Percentiles rank a stretch among this genome's conserved stretches.
These are phyloP conservation scores for Lordiphosa mommai DNA, from an alignment of 1,140 invertebrate species.

Conservation along the genomic window DNA sequence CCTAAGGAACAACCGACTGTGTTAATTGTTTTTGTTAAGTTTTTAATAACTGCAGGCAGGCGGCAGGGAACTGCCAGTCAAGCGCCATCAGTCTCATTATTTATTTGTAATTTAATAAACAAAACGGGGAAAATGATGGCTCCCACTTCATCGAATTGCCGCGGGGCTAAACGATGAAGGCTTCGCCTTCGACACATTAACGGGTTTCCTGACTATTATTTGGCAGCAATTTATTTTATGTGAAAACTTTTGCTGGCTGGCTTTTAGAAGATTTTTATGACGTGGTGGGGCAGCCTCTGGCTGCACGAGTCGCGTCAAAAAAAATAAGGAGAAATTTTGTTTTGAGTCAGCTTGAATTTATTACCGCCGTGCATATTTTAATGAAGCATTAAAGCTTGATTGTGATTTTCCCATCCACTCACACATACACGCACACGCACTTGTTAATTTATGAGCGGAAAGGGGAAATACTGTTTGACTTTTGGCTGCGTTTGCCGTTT, in stretches of 20 bases:
- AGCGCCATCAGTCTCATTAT: slow-evolving; percentile 75
- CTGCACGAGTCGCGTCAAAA: no score
- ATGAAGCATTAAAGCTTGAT: slow-evolving; percentile 72
- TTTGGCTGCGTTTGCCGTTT: slow-evolving; percentile 76
- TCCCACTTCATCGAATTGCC: slow-evolving; percentile 42
- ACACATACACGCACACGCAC: slow-evolving; percentile 4
- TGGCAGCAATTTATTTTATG: slow-evolving; percentile 77
- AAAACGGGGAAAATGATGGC: slow-evolving; percentile 31
- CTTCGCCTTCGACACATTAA: slow-evolving; percentile 44
- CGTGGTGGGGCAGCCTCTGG: slow-evolving; percentile 14
- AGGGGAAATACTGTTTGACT: slow-evolving; percentile 24
- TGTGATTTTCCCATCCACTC: slow-evolving; percentile 24
- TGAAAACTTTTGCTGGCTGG: slow-evolving; percentile 61
- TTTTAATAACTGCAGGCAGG: slow-evolving; percentile 68
- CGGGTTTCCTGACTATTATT: slow-evolving; percentile 56
- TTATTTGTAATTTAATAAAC: slow-evolving; percentile 78
- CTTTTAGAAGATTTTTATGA: slow-evolving; percentile 60
- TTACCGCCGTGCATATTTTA: slow-evolving; percentile 66
- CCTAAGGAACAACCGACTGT: slow-evolving; percentile 29
- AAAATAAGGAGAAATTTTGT: no score
- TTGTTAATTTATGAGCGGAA: slow-evolving; percentile 62
- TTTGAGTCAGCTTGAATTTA: slow-evolving; percentile 70
- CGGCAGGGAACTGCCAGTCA: slow-evolving; percentile 34
- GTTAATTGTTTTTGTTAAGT: slow-evolving; percentile 77
- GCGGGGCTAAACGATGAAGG: slow-evolving; percentile 19